These are phyloP conservation scores for Caenorhabditis inopinata DNA, from an alignment of 1,140 invertebrate species.

Conservation along the genomic window DNA sequence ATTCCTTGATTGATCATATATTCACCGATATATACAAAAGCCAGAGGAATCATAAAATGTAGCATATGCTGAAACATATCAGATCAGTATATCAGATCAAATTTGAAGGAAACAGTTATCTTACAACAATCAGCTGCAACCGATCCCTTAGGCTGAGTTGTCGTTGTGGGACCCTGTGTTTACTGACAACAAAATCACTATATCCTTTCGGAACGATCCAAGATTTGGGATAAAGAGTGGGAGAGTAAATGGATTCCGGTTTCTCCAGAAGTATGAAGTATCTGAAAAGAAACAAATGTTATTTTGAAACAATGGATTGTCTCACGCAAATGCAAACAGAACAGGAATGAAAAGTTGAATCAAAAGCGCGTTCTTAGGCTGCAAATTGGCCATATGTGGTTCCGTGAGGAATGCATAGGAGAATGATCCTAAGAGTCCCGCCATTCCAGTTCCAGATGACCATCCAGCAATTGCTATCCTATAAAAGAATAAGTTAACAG, in stretches of 20 bases:
- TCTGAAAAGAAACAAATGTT: conserved; percentile 9
- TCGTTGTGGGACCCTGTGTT: conserved; percentile 8
- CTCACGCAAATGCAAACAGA: conserved; percentile 56
- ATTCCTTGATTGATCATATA: conserved; percentile 88
- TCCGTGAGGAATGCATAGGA: conserved; percentile 61
- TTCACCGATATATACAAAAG: conserved; percentile 80
- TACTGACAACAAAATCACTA: conserved; percentile 7
- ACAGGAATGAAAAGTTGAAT: conserved; percentile 56
- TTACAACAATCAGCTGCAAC: conserved; percentile 27
- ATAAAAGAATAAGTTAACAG: conserved; percentile 8
- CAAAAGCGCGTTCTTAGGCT: conserved; percentile 49
- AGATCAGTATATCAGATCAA: not conserved
- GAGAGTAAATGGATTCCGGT: conserved; percentile 46
- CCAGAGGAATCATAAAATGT: conserved; percentile 79
- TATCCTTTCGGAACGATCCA: conserved; percentile 46
- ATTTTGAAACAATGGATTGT: no score
- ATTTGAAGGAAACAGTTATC: conserved; percentile 72
- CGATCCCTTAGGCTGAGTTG: not conserved
- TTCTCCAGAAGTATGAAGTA: conserved; percentile 46
- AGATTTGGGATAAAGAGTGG: conserved; percentile 27
- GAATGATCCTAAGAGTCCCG: conserved; percentile 60
- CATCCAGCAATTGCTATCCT: conserved; percentile 59
- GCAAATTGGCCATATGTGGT: conserved; percentile 44
- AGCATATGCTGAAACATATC: conserved; percentile 68
- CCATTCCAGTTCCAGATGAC: conserved; percentile 63